Conservation (phyloP, 2,888 invertebrate species). For the Lasioglossum malachurum region DNA sequence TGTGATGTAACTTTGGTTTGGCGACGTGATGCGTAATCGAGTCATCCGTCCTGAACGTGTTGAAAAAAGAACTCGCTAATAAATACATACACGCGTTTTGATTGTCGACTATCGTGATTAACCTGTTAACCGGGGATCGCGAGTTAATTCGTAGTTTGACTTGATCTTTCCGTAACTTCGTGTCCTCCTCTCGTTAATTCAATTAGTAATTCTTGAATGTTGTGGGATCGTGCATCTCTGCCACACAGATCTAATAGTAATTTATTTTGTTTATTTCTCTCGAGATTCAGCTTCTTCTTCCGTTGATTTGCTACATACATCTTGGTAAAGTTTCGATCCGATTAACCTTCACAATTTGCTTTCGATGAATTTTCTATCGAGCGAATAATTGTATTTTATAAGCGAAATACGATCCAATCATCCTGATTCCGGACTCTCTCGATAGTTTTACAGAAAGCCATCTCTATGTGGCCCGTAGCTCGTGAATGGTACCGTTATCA, state of each 20-base stretch:
- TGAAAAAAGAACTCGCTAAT: constrained; percentile 31
- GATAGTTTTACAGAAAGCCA: neutral
- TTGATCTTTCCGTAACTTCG: neutral
- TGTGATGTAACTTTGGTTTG: neutral
- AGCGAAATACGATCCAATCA: neutral
- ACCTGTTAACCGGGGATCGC: neutral
- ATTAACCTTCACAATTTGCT: neutral
- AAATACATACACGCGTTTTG: constrained; percentile 39
- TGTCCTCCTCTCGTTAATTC: neutral
- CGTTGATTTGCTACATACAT: neutral
- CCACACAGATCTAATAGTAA: neutral
- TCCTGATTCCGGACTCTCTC: neutral
- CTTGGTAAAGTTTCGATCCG: neutral
- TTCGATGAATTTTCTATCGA: neutral
- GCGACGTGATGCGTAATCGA: neutral
- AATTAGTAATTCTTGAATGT: neutral
- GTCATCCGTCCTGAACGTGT: neutral
- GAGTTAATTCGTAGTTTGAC: neutral
- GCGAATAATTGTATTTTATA: neutral
- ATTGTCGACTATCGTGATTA: constrained; percentile 28
- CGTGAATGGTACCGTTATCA: constrained; percentile 1
- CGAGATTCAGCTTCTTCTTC: neutral
- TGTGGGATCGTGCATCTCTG: neutral
- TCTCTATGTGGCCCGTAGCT: neutral
- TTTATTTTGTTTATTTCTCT: neutral